Evolutionary conservation across 2,113 vertebrate genomes (phyloP).

Genomic region (Helogale parvula): DNA sequence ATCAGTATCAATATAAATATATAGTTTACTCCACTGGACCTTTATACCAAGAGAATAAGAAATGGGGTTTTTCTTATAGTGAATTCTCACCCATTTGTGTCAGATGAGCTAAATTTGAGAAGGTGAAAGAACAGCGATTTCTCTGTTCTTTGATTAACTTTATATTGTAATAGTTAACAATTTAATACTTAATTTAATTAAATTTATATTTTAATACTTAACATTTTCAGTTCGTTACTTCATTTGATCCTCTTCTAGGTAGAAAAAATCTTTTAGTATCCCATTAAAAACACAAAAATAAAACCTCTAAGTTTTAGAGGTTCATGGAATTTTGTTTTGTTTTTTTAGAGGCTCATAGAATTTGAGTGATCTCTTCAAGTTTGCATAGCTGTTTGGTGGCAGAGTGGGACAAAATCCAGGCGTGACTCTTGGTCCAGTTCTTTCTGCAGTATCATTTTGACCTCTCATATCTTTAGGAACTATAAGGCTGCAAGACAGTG

Average conservation of each 20-base stretch:
- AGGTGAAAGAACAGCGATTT: neutral
- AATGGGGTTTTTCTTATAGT: neutral
- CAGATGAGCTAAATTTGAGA: slow-evolving; percentile 34
- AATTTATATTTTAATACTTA: slow-evolving; percentile 3
- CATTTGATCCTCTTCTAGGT: slow-evolving; percentile 39
- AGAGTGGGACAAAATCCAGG: neutral
- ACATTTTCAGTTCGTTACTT: slow-evolving; percentile 27
- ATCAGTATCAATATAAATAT: neutral
- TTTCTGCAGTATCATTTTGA: neutral
- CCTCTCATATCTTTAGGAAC: neutral
- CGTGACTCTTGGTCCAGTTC: neutral
- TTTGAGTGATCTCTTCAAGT: neutral
- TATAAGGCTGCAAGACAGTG: neutral
- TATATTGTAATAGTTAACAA: slow-evolving; percentile 32
- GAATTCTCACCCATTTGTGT: neutral
- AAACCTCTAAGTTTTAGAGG: slow-evolving; percentile 12
- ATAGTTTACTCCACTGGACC: neutral
- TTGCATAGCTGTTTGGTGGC: neutral
- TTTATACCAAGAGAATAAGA: slow-evolving; percentile 13
- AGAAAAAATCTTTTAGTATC: slow-evolving; percentile 52
- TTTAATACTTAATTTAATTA: neutral
- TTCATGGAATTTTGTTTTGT: neutral
- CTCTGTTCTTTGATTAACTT: slow-evolving; percentile 55
- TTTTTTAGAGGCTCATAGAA: slow-evolving; percentile 12
- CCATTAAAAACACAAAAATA: neutral